phyloP scores from a whole-genome alignment of 1,140 invertebrate genomes.

The Neodiprion fabricii region DNA sequence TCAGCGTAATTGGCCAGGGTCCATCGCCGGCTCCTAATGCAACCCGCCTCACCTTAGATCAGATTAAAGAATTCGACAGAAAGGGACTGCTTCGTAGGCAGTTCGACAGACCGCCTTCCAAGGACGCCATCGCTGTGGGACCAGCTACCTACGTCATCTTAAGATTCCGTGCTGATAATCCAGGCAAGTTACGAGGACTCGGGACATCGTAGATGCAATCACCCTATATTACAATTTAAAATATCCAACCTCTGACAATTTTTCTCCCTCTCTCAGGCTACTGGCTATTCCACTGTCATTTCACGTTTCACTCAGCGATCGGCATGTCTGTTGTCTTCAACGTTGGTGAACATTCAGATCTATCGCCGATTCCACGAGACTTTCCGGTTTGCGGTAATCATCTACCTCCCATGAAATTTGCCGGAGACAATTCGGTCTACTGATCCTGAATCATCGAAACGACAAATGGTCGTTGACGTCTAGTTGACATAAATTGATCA shows the following conservation, averaged over 20 bases:
- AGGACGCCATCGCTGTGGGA: slow-evolving; percentile 78
- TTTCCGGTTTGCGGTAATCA: slow-evolving; percentile 59
- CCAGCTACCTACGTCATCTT: slow-evolving; percentile 69
- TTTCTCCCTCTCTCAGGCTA: slow-evolving; percentile 43
- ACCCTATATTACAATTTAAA: not conserved
- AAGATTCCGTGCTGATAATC: slow-evolving; percentile 67
- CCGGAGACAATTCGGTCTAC: not conserved
- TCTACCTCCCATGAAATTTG: not conserved
- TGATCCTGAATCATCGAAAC: too few relatives aligned
- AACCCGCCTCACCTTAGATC: slow-evolving; percentile 14
- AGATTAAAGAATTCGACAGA: slow-evolving; percentile 75
- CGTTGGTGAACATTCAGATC: slow-evolving; percentile 53
- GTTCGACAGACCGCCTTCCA: slow-evolving; percentile 75
- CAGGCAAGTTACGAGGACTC: slow-evolving; percentile 56
- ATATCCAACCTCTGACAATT: not conserved
- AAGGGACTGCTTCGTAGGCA: slow-evolving; percentile 76
- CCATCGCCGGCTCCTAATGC: slow-evolving; percentile 75
- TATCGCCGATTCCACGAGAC: slow-evolving; percentile 52
- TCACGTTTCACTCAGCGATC: slow-evolving; percentile 59
- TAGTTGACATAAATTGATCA: too few relatives aligned
- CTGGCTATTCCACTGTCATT: slow-evolving; percentile 66
- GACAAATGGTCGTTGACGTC: too few relatives aligned
- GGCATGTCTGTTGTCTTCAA: slow-evolving; percentile 63
- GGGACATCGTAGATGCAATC: not conserved
- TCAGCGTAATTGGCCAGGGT: slow-evolving; percentile 81